Conservation (phyloP, 2,888 invertebrate genomes). For the Byasa hedistus region DNA sequence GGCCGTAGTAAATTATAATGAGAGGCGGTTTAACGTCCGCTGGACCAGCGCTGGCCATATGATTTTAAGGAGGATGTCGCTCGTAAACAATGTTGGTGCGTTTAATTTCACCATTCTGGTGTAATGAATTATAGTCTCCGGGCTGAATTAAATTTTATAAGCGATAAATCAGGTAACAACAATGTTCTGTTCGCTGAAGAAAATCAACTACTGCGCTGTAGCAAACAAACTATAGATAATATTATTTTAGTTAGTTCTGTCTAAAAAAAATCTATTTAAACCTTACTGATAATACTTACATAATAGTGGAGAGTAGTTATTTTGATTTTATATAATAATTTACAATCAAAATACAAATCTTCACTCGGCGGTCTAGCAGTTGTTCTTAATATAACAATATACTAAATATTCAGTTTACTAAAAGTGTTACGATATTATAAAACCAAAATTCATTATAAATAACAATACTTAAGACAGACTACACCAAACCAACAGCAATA, state of each 20-base stretch:
- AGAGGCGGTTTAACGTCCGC: constrained; percentile 66
- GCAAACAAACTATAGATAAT: not conserved
- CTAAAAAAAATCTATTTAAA: not conserved
- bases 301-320: not conserved
- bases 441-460: no score
- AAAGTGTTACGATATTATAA: no score
- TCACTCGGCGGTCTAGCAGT: no score
- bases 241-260: not conserved
- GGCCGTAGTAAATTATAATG: constrained; percentile 75
- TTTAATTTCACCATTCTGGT: constrained; percentile 74
- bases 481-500: no score
- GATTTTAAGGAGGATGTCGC: constrained; percentile 67
- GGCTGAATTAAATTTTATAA: constrained; percentile 39
- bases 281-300: not conserved
- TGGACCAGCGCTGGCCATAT: constrained; percentile 37
- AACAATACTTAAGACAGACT: no score
- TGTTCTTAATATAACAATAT: no score
- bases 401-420: no score
- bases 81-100: constrained; percentile 71
- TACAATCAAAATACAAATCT: no score
- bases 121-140: constrained; percentile 58
- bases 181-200: constrained; percentile 2
- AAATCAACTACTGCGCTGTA: not conserved
- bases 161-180: constrained; percentile 17
- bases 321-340: no score